These are phyloP conservation scores for Diabrotica undecimpunctata DNA, from an alignment of 1,140 invertebrate genomes.

Conservation along the genomic window DNA sequence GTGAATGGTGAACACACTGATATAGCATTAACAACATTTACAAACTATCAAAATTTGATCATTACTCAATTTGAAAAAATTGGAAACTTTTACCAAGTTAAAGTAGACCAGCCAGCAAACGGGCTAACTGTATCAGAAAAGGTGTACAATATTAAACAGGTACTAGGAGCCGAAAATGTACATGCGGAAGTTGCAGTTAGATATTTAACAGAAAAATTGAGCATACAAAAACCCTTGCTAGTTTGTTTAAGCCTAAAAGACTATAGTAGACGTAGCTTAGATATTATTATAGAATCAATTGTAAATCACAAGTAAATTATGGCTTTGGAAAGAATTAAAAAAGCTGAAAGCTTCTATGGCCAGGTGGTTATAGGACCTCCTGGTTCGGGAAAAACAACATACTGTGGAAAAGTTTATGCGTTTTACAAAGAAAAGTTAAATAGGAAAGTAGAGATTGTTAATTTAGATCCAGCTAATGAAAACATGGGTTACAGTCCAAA, in stretches of 20 bases:
- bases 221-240: conserved; percentile 59
- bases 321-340: conserved; percentile 48
- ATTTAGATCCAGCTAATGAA: conserved; percentile 96
- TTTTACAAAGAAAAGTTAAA: conserved; percentile 70
- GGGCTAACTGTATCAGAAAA: conserved; percentile 45
- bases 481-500: conserved; percentile 72
- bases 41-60: conserved; percentile 61
- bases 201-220: conserved; percentile 62
- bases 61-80: conserved; percentile 66
- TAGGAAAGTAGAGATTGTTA: conserved; percentile 82
- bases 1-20: conserved; percentile 48
- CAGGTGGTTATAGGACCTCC: conserved; percentile 95
- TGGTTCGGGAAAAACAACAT: conserved; percentile 96
- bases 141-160: conserved; percentile 55
- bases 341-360: conserved; percentile 68
- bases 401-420: conserved; percentile 82
- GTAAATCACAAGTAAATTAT: conserved; percentile 44
- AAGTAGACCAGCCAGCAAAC: conserved; percentile 53
- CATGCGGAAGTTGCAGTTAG: conserved; percentile 60
- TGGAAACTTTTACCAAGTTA: conserved; percentile 59
- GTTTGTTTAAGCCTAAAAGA: conserved; percentile 63
- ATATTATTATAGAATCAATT: conserved; percentile 52
- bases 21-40: conserved; percentile 54
- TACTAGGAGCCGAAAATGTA: conserved; percentile 64
- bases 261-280: conserved; percentile 56